Evolutionary conservation across 2,113 vertebrate species (phyloP), one percentile per base, ranked within the genome.

Genomic region (Axis porcinus): DNA sequence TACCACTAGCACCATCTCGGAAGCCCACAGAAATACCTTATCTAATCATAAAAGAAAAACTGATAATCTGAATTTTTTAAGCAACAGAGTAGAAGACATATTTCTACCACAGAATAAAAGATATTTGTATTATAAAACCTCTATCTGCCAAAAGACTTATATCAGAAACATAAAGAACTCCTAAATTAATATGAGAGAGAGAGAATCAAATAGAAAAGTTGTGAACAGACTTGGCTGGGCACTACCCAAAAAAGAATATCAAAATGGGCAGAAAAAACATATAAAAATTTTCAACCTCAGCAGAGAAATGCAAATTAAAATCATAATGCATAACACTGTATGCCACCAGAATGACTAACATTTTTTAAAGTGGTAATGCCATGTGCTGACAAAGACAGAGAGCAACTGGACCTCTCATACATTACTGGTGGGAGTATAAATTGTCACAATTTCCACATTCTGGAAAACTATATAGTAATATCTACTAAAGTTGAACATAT

Each of bases 261-360:
- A 43, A 95, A 95, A 82, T 50, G 27, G 15, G 6, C 52, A 30
- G 25, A 89, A 40, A 76, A 67, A 64, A 55, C 1, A 43, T 7
- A 57, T 2, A 57, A 94, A 82, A 60, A 6, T 10, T 28, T 85
- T 60, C 16, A 93, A 15, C 50, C 27, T 60, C 43, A 91, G 43
- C 45, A 96, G 17, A 91, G 23, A 97, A 88, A 90, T 88, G 25
- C n/a, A 95, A 79, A 85, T 62, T 84, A 95, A 97, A 93, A 70
- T 67, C 21, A 47, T 52, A 62, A 91, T 5, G 13, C 3, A 91
- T n/a, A 88, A 67, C 3, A 74, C 12, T 50, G 81, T 28, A 47
- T 14, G 50, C 5, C 2, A 54, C 16, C 58, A 64, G 45, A 89
- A 93, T 78, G 25, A 91, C 30, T 64, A 57, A 50, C 8, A 25